Evolutionary conservation across 2,113 vertebrate species (phyloP).

Genomic region (Pachycephala philippinensis): DNA sequence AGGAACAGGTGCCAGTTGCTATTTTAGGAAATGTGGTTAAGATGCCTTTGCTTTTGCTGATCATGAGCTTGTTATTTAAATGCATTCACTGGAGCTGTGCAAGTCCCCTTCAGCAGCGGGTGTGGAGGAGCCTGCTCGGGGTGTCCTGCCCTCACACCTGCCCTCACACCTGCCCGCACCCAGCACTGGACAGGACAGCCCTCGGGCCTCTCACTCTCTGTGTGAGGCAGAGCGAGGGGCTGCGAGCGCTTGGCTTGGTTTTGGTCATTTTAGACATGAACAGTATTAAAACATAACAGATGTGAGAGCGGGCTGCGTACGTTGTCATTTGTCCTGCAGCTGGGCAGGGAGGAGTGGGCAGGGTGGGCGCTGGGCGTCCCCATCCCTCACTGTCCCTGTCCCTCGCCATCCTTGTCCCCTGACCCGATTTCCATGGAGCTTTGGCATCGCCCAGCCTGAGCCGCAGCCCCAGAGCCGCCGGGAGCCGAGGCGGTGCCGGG

Average conservation of each 20-base stretch:
- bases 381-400: not conserved
- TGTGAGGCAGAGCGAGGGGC: not conserved
- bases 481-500: not conserved
- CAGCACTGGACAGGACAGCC: not conserved
- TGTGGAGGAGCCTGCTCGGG: not conserved
- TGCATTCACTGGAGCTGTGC: not conserved
- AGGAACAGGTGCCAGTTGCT: not conserved
- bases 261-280: constrained; percentile 45
- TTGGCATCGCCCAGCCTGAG: not conserved
- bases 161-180: not conserved
- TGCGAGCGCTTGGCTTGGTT: not conserved
- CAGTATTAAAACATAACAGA: constrained; percentile 36
- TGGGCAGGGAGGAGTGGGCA: not conserved
- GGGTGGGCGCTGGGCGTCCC: not conserved
- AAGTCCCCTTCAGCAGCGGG: not conserved
- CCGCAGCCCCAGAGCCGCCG: not conserved
- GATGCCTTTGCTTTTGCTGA: constrained; percentile 27
- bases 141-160: not conserved
- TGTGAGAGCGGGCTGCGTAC: fast-evolving
- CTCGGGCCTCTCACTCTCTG: fast-evolving
- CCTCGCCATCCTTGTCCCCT: fast-evolving
- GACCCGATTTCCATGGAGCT: fast-evolving
- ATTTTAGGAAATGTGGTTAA: constrained; percentile 1
- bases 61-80: constrained; percentile 41
- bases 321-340: not conserved